Base-by-base conservation (phyloP, 2,888 invertebrate species). In the Margaritifera margaritifera region DNA sequence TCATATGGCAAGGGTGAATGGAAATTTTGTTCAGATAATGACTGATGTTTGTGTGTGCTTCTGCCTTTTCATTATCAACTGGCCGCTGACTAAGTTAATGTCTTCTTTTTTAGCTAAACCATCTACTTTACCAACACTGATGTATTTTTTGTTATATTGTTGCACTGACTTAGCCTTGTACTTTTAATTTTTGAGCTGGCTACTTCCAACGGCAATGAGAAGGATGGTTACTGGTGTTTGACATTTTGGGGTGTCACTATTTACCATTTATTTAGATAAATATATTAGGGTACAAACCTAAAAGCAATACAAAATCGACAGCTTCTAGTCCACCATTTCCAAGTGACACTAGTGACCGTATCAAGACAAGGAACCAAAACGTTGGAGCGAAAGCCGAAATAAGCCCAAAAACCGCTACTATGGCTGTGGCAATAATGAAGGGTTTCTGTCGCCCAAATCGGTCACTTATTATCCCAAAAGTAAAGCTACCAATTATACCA, bases 291-390 rank as follows among this genome's bases (percentile, higher is more conserved):
- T 42, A 42, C 78, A 72, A 74, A 86, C 86, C 86, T 50, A 86
- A 68, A 19, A 85, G 68, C 8, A 84, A 67, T 19, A 84, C 84
- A 74, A 84, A 84, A 50, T 81, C 79, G 0, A 83, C 79, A 18
- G 84, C 75, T 72, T 83, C 84, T 64, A 84, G 77, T 18, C 82
- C 83, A 19, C 84, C 84, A 51, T 72, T 83, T 51, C 85, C 86
- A 64, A 83, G 66, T 0, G 82, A 75, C 3, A 83, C 83, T 19
- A 83, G 65, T 22, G 81, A 76, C 51, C 83, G 66, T 6, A 83
- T 66, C 8, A 72, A 66, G 5, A 84, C 74, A 60, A 85, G 77
- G 19, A 81, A 53, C 52, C 76, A 71, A 56, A 84, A 86, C 19
- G 77, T 75, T 19, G 78, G 75, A 15, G 82, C 76, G 67, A 84